phyloP scores from a whole-genome alignment of 2,888 invertebrate genomes.

The Meiosimyza platycephala region DNA sequence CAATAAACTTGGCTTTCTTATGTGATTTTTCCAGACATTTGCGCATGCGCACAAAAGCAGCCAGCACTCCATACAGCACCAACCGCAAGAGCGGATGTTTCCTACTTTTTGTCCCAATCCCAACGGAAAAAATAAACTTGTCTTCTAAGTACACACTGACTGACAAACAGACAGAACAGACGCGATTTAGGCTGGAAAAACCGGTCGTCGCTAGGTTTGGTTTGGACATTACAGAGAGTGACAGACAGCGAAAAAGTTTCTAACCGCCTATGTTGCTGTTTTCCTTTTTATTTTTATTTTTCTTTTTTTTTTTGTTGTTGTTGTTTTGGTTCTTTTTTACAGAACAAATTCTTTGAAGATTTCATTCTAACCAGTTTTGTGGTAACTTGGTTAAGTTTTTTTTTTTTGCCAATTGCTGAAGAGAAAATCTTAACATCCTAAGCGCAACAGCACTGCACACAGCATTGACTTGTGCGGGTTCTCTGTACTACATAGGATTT shows the following conservation, averaged over 20 bases:
- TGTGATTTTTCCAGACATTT: constrained; percentile 10
- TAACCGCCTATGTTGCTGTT: constrained; percentile 2
- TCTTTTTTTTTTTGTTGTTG: not conserved
- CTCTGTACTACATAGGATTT: no score
- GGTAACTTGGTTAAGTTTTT: constrained; percentile 30
- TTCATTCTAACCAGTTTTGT: constrained; percentile 20
- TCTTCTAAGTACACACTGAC: not conserved
- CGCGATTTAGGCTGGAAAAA: constrained; percentile 14
- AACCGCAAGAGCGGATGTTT: constrained; percentile 10
- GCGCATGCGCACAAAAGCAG: not conserved
- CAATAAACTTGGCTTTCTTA: not conserved
- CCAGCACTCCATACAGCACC: constrained; percentile 5
- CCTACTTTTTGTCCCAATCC: constrained; percentile 15
- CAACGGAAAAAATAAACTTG: constrained; percentile 21
- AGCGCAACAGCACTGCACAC: no score
- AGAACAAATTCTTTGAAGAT: not conserved
- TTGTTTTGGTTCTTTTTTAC: constrained; percentile 18
- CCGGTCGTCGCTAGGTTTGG: constrained; percentile 16
- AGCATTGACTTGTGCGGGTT: no score
- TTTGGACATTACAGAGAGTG: not conserved
- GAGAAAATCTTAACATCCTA: constrained; percentile 21
- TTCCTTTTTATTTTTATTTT: not conserved
- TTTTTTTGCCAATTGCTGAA: constrained; percentile 38
- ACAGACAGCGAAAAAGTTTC: not conserved
- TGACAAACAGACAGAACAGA: not conserved